Conservation (phyloP, 2,797 vertebrate genomes). For the Acomys russatus region DNA sequence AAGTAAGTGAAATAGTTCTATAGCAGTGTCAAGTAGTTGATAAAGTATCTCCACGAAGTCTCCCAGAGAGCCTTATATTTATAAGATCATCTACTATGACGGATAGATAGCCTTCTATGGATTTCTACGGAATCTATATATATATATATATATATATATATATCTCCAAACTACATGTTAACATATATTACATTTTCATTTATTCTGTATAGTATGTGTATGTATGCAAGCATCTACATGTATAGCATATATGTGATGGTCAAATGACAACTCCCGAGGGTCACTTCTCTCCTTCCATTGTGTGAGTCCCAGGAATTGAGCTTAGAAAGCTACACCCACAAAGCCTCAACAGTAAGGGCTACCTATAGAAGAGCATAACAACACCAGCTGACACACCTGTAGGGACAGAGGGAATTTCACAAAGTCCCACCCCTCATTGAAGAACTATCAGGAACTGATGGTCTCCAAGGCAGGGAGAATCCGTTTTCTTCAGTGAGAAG, state of each 20-base stretch:
- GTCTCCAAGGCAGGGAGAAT: not conserved
- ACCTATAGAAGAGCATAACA: too few relatives aligned
- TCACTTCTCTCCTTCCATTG: not conserved
- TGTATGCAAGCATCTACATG: not conserved
- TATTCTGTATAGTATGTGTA: not conserved
- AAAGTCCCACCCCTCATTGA: not conserved
- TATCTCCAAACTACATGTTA: not conserved
- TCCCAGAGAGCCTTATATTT: not conserved
- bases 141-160: not conserved
- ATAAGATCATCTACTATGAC: not conserved
- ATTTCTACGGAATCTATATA: not conserved
- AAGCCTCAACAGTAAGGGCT: not conserved
- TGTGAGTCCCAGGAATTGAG: not conserved
- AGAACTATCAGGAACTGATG: not conserved
- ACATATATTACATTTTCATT: not conserved
- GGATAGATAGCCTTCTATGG: not conserved
- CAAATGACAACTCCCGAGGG: not conserved
- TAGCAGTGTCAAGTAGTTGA: not conserved
- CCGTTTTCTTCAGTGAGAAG: too few relatives aligned
- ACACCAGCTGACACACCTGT: accelerated
- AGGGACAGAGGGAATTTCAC: not conserved
- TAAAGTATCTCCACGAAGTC: not conserved
- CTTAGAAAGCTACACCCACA: not conserved
- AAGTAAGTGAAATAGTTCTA: slow-evolving; percentile 1
- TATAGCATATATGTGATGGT: not conserved